Evolutionary conservation across 2,888 invertebrate species (phyloP).

Genomic region (Drosophila kanekoi): DNA sequence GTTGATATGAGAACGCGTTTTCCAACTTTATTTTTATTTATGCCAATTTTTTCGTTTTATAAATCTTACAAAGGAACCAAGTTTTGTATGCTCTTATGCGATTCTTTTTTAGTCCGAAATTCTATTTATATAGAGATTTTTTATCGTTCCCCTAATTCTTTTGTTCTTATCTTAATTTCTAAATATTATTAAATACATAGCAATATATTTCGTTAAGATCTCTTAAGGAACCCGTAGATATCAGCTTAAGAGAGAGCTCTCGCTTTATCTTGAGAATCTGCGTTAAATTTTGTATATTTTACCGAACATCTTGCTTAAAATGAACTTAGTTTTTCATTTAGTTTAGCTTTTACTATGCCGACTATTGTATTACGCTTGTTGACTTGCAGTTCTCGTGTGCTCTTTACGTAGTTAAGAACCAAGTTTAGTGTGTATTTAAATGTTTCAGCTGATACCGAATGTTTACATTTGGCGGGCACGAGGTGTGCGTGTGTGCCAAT

Average conservation of each 20-base stretch:
- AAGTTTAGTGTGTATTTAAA: slow-evolving; percentile 2
- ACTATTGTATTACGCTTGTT: slow-evolving; percentile 24
- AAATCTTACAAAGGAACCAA: slow-evolving; percentile 3
- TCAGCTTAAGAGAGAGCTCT: too few relatives aligned
- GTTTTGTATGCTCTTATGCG: background rate
- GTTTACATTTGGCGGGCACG: slow-evolving; percentile 58
- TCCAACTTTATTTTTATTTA: slow-evolving; percentile 18
- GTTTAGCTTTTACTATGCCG: background rate
- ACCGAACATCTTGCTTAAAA: background rate
- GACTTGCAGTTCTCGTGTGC: slow-evolving; percentile 4
- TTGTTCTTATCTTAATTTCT: too few relatives aligned
- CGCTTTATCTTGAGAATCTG: too few relatives aligned
- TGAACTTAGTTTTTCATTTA: background rate
- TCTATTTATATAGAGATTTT: background rate
- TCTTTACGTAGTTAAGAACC: background rate
- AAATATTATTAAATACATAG: too few relatives aligned
- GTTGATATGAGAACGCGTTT: slow-evolving; percentile 68
- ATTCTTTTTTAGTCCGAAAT: background rate
- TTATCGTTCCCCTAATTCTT: background rate
- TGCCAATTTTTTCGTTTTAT: slow-evolving; percentile 9
- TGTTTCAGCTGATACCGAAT: slow-evolving; percentile 28
- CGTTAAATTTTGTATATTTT: too few relatives aligned
- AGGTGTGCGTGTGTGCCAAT: slow-evolving; percentile 43
- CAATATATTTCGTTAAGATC: too few relatives aligned
- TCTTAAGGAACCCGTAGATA: too few relatives aligned